phyloP scores from a whole-genome alignment of 2,113 vertebrate species.

The Hypomesus transpacificus region DNA sequence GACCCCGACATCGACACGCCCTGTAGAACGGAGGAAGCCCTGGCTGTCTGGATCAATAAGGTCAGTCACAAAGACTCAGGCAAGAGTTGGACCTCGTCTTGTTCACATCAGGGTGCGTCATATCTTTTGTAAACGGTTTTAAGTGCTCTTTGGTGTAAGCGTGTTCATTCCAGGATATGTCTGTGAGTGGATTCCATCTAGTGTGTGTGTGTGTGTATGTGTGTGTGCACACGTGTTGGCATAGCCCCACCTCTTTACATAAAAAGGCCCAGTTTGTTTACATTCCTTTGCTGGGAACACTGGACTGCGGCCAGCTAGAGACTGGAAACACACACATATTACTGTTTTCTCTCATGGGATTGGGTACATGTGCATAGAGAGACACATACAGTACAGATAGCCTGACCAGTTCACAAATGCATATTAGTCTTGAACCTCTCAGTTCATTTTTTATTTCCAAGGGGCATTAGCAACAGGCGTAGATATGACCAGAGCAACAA shows the following conservation, averaged over 20 bases:
- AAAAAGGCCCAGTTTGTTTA: conserved; percentile 35
- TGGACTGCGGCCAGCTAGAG: conserved; percentile 30
- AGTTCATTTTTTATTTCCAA: no score
- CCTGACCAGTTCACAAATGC: no score
- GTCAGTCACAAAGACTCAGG: conserved; percentile 56
- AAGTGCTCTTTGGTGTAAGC: no score
- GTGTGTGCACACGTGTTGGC: not conserved
- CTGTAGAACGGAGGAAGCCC: conserved; percentile 90
- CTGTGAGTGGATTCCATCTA: not conserved
- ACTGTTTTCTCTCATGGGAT: not conserved
- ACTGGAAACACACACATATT: not conserved
- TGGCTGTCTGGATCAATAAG: conserved; percentile 97
- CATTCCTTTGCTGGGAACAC: conserved; percentile 47
- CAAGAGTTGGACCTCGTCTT: not conserved
- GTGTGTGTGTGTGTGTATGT: conserved; percentile 9
- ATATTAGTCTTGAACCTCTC: no score
- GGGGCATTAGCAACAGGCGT: no score
- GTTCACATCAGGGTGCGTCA: no score
- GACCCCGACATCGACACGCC: conserved; percentile 80
- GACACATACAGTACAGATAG: not conserved
- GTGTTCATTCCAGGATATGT: no score
- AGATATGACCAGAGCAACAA: no score
- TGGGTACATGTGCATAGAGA: not conserved
- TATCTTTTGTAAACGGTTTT: no score
- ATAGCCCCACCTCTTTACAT: not conserved